These are phyloP conservation scores for Acromyrmex echinatior DNA, from an alignment of 1,140 invertebrate genomes.

Conservation along the genomic window DNA sequence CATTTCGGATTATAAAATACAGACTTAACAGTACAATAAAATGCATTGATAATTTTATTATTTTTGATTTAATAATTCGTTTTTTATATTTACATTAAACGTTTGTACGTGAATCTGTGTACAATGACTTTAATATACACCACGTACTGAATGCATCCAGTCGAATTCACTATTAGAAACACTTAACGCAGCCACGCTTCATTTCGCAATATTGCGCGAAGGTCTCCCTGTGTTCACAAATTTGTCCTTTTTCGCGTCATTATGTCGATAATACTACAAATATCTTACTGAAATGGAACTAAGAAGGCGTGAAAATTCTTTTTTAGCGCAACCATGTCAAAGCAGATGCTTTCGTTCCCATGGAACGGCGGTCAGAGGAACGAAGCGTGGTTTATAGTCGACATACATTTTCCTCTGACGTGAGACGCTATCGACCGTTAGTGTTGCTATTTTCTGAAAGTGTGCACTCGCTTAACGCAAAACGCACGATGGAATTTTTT, in stretches of 20 bases:
- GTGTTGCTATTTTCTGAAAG: constrained; percentile 44
- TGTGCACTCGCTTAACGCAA: neutral
- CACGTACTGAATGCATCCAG: too few relatives aligned
- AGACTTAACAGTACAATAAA: too few relatives aligned
- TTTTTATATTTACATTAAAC: too few relatives aligned
- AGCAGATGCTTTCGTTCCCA: constrained; percentile 48
- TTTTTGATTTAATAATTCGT: too few relatives aligned
- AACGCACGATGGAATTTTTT: neutral
- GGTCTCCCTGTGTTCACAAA: neutral
- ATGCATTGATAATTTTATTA: too few relatives aligned
- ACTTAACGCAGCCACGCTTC: too few relatives aligned
- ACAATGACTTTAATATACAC: too few relatives aligned
- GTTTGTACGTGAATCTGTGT: too few relatives aligned
- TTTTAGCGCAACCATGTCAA: constrained; percentile 2
- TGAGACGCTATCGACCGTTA: constrained; percentile 54
- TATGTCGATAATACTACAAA: neutral
- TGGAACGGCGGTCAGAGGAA: constrained; percentile 23
- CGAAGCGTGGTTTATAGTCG: constrained; percentile 42
- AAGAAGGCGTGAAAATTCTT: constrained; percentile 30
- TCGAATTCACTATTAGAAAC: neutral
- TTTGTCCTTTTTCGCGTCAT: neutral
- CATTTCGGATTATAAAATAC: too few relatives aligned
- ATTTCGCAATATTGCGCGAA: neutral
- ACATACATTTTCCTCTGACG: constrained; percentile 61
- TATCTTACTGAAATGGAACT: neutral